phyloP scores from a whole-genome alignment of 2,113 vertebrate species.

The Stictonetta naevosa region DNA sequence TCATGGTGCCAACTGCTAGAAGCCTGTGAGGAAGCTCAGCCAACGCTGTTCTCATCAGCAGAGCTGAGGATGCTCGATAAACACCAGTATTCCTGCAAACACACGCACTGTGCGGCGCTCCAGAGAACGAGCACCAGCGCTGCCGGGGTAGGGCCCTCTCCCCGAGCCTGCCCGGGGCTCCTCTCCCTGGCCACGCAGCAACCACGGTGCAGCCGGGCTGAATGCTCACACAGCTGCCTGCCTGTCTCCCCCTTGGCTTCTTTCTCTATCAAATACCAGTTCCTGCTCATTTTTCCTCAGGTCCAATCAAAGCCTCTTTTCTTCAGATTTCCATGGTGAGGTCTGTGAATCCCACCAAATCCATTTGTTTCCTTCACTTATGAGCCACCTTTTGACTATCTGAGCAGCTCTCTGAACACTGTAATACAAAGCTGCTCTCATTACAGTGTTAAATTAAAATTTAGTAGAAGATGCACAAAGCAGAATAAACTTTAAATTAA shows the following conservation, averaged over 20 bases:
- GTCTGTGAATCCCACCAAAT: not conserved
- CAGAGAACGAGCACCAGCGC: not conserved
- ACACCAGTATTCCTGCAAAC: not conserved
- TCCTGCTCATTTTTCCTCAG: not conserved
- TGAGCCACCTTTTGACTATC: constrained; percentile 2
- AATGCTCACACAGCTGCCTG: not conserved
- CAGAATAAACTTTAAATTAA: constrained; percentile 78
- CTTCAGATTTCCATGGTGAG: not conserved
- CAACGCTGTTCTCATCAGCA: not conserved
- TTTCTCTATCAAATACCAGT: not conserved
- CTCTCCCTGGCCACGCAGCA: too few relatives aligned
- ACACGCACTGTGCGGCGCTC: too few relatives aligned
- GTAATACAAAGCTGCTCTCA: constrained; percentile 35
- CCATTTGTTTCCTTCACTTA: constrained; percentile 20
- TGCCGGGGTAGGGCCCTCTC: not conserved
- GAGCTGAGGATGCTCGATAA: not conserved
- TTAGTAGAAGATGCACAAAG: constrained; percentile 66
- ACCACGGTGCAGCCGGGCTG: not conserved
- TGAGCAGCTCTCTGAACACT: not conserved
- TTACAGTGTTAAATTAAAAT: constrained; percentile 72
- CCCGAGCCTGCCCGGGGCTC: too few relatives aligned
- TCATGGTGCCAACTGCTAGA: too few relatives aligned
- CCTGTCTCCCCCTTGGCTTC: accelerated
- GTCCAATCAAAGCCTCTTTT: not conserved
- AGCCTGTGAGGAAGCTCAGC: too few relatives aligned